phyloP scores from a whole-genome alignment of 2,113 vertebrate species.

The Elachura formosa region DNA sequence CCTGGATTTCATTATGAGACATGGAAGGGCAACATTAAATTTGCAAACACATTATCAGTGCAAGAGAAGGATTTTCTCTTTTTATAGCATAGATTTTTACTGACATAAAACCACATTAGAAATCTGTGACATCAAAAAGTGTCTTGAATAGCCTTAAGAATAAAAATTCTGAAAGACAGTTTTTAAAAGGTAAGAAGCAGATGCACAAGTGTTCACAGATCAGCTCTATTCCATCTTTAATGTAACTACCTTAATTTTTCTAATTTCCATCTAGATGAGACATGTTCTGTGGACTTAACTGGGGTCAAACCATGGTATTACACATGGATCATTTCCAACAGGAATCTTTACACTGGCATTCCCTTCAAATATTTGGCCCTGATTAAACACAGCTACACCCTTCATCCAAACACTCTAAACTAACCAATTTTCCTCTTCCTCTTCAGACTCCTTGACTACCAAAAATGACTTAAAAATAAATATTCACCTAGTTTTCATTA shows the following conservation, averaged over 20 bases:
- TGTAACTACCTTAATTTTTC: background rate
- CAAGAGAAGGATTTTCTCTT: background rate
- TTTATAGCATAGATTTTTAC: background rate
- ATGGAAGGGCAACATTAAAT: background rate
- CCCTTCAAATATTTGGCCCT: background rate
- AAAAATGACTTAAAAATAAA: background rate
- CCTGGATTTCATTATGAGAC: background rate
- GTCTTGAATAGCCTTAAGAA: background rate
- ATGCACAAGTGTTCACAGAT: background rate
- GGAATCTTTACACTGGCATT: slow-evolving; percentile 33
- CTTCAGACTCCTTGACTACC: background rate
- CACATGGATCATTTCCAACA: background rate
- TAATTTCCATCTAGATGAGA: slow-evolving; percentile 3
- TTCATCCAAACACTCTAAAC: background rate
- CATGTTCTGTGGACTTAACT: slow-evolving; percentile 7
- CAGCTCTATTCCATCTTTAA: background rate
- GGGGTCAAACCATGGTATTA: background rate
- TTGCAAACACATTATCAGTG: background rate
- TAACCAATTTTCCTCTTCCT: background rate
- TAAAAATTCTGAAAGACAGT: background rate
- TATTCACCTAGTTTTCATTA: background rate
- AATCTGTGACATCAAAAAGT: background rate
- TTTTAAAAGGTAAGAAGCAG: background rate
- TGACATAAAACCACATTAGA: background rate
- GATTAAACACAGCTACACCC: slow-evolving; percentile 24